A percentile compares a stretch with the other conserved stretches of the same genome.
Evolutionary conservation across 2,797 vertebrate genomes (phyloP).

Genomic region (Tragopan temminckii): DNA sequence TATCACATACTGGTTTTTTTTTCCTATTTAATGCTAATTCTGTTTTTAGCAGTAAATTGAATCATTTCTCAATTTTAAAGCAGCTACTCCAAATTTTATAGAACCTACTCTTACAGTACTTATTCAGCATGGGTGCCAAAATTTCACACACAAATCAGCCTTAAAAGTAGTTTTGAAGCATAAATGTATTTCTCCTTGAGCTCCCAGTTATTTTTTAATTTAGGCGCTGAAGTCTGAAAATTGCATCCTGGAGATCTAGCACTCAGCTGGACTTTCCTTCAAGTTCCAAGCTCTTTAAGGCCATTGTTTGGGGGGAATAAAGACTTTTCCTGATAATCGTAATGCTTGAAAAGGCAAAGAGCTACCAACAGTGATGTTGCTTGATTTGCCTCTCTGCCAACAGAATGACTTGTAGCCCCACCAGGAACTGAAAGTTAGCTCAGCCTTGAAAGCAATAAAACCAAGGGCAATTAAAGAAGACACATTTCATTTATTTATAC

Average conservation of each 20-base stretch:
- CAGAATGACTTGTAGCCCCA: neutral
- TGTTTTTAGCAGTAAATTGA: neutral
- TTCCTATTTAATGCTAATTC: neutral
- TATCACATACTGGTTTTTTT: neutral
- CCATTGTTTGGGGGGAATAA: neutral
- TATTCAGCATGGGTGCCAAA: neutral
- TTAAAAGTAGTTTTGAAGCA: neutral
- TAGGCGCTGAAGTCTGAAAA: neutral
- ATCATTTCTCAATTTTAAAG: neutral
- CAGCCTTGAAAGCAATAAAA: neutral
- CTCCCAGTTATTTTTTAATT: neutral
- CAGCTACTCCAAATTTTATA: neutral
- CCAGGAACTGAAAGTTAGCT: neutral
- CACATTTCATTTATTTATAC: neutral
- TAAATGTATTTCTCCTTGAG: neutral
- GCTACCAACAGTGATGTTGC: neutral
- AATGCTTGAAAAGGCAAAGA: neutral
- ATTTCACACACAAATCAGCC: neutral
- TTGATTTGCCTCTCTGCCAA: neutral
- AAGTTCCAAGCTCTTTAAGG: neutral
- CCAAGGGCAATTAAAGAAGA: neutral
- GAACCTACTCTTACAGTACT: neutral
- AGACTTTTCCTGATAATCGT: neutral
- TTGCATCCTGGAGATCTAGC: neutral
- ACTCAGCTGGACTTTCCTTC: neutral